A percentile compares a stretch with the other conserved stretches of the same genome.
phyloP scores from a whole-genome alignment of 2,888 invertebrate species.

The Salpingus planirostris region DNA sequence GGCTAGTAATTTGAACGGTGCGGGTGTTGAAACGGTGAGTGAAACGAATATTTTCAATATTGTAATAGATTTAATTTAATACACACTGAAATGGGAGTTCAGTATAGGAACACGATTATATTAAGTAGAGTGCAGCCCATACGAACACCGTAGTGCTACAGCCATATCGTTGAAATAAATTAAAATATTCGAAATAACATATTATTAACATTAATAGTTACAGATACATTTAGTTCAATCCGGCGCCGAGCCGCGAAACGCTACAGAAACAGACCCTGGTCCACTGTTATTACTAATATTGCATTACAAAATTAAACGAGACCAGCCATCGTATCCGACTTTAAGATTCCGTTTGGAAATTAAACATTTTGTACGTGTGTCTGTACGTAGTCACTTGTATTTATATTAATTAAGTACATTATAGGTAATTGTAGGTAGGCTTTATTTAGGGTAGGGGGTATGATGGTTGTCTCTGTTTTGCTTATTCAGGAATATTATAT shows the following conservation, averaged over 20 bases:
- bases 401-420: too few relatives aligned
- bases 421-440: too few relatives aligned
- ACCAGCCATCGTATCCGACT: neutral
- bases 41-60: conserved; percentile 10
- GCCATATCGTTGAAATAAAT: conserved; percentile 37
- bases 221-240: conserved; percentile 29
- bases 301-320: conserved; percentile 24
- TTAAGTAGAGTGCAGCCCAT: conserved; percentile 37
- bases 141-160: conserved; percentile 40
- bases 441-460: too few relatives aligned
- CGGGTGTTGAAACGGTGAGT: too few relatives aligned
- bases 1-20: too few relatives aligned
- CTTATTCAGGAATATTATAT: too few relatives aligned
- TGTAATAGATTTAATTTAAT: conserved; percentile 40
- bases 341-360: too few relatives aligned
- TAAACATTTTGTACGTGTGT: too few relatives aligned
- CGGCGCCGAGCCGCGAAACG: conserved; percentile 11
- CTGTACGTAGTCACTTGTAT: too few relatives aligned
- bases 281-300: conserved; percentile 37
- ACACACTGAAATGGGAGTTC: conserved; percentile 41
- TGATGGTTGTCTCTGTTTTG: too few relatives aligned
- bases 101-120: conserved; percentile 41
- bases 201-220: conserved; percentile 39
- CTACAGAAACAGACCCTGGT: conserved; percentile 36
- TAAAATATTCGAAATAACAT: conserved; percentile 38